Evolutionary conservation across 92 coral and sea anemone genomes (phyloP), one percentile per base, ranked within the genome.

Genomic region (Nematostella vectensis): DNA sequence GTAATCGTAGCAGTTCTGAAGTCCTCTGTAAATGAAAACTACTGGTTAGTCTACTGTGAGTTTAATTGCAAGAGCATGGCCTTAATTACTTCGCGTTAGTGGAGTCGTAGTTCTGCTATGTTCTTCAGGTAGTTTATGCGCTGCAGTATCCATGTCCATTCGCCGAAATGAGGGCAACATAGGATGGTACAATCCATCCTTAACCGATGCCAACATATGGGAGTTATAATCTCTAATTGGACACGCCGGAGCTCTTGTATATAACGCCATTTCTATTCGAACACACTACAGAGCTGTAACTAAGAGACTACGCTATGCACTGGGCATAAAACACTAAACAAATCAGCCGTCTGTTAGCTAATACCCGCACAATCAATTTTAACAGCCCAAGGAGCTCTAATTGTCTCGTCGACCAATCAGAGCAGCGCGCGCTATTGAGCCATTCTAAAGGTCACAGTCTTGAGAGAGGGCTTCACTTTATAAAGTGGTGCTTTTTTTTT

Each of bases 71-170:
- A 15, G 12, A 12, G 9, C 10, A 3, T 26, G 53, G 31, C 10
- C 21, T n/a, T n/a, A n/a, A 28, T 69, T 93, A 93, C 99, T 76
- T 69, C 61, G 60, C 20, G 69, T 65, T 27, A 93, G 55, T 2
- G 81, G 75, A 1, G 99, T 93, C 23, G 99, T 93, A 12, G 86
- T 93, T 22, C 99, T 77, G 12, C 91, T 68, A 52, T 93, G 99
- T 25, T 87, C 88, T 29, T 93, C 95, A 0, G 99, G 99, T 37
- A 93, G 52, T 52, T 82, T 93, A 48, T 93, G 93, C 12, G 79
- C 76, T 0, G 95, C 99, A 3, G 95, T 87, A 52, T 93, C 99
- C 81, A 87, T 93, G 69, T 87, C 96, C 96, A 93, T 93, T 25
- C 96, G 65, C 3, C 99, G 77, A 59, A 93, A 93, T 27, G 84